phyloP scores from a whole-genome alignment of 1,140 invertebrate genomes.

The Pseudobourletiella spinata region DNA sequence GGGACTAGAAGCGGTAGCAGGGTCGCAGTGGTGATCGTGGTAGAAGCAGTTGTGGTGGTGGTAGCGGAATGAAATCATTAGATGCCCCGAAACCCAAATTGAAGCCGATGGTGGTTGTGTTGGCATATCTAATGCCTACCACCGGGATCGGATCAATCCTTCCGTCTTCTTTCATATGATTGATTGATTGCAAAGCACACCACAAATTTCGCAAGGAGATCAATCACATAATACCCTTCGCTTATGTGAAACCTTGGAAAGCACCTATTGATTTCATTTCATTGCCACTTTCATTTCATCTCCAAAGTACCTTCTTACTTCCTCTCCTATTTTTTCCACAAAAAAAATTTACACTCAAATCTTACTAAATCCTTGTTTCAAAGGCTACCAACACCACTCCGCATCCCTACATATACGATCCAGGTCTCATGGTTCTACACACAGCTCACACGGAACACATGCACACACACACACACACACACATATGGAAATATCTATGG shows the following conservation, averaged over 20 bases:
- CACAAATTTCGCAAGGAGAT: slow-evolving; percentile 24
- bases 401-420: too few species aligned
- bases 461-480: too few species aligned
- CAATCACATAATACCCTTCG: slow-evolving; percentile 17
- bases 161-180: slow-evolving; percentile 12
- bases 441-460: too few species aligned
- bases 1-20: too few species aligned
- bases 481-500: not conserved
- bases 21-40: too few species aligned
- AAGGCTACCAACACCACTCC: not conserved
- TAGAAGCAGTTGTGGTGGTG: too few species aligned
- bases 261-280: slow-evolving; percentile 22
- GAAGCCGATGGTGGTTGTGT: not conserved
- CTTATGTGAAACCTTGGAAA: slow-evolving; percentile 9
- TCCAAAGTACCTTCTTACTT: slow-evolving; percentile 1
- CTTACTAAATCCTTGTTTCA: slow-evolving; percentile 24
- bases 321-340: not conserved
- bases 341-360: slow-evolving; percentile 2
- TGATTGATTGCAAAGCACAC: slow-evolving; percentile 20
- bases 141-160: slow-evolving; percentile 1
- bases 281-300: slow-evolving; percentile 3
- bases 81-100: slow-evolving; percentile 4
- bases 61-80: slow-evolving; percentile 7
- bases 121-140: slow-evolving; percentile 1
- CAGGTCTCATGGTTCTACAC: too few species aligned